These are phyloP conservation scores for Oconnorella tubifera DNA, from an alignment of 2,888 invertebrate genomes.

Conservation along the genomic window DNA sequence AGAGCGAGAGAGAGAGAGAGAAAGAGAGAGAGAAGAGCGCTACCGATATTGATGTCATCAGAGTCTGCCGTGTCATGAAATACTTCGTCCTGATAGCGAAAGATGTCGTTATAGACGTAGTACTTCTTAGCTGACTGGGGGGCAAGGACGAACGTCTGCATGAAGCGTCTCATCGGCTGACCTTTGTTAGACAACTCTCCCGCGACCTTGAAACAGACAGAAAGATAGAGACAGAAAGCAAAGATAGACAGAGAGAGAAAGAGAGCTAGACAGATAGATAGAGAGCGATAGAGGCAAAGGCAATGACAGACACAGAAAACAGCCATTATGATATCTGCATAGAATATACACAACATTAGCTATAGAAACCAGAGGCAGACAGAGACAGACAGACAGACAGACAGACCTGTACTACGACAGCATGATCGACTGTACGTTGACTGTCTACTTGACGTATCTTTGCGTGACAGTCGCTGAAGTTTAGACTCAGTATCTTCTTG, in stretches of 20 bases:
- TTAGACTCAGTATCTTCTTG: slow-evolving; percentile 87
- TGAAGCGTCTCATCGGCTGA: slow-evolving; percentile 93
- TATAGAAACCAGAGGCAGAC: no score
- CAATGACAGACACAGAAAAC: no score
- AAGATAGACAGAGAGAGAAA: no score
- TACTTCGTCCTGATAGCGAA: slow-evolving; percentile 85
- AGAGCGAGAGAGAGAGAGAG: no score
- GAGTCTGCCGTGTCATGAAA: slow-evolving; percentile 69
- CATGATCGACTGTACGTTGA: slow-evolving; percentile 86
- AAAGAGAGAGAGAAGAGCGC: no score
- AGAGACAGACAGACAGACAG: no score
- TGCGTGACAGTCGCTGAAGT: slow-evolving; percentile 94
- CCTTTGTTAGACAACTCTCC: slow-evolving; percentile 95
- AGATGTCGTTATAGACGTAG: slow-evolving; percentile 98
- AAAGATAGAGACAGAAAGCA: no score
- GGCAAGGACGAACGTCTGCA: slow-evolving; percentile 94
- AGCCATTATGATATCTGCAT: no score
- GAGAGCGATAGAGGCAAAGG: no score
- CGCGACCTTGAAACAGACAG: slow-evolving; percentile 79
- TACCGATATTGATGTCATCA: no score
- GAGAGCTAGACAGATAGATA: no score
- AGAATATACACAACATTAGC: no score
- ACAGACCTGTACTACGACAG: slow-evolving; percentile 82
- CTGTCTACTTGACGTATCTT: slow-evolving; percentile 96
- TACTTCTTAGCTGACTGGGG: slow-evolving; percentile 93